These are phyloP conservation scores for Tympanoctomys barrerae DNA, from an alignment of 2,797 vertebrate genomes.

Conservation along the genomic window DNA sequence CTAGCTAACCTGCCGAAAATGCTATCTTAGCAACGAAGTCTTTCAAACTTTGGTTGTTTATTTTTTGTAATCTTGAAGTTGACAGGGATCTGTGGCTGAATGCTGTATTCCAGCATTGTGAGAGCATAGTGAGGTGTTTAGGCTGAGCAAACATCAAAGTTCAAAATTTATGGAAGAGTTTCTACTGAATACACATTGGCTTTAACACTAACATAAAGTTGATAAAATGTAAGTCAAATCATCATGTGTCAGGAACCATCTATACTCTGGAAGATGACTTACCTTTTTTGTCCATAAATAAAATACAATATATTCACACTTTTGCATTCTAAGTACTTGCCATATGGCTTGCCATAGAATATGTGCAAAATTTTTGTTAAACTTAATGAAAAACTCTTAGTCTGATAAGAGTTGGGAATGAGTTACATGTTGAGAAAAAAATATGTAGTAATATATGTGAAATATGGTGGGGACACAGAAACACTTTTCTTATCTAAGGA, in stretches of 20 bases:
- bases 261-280: not conserved
- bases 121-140: not conserved
- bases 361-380: conserved; percentile 26
- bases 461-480: not conserved
- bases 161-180: not conserved
- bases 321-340: conserved; percentile 39
- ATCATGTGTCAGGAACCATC: not conserved
- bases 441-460: not conserved
- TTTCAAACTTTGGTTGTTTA: not conserved
- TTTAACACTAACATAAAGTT: not conserved
- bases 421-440: not conserved
- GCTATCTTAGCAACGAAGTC: not conserved
- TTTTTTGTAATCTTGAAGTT: not conserved
- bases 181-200: not conserved
- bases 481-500: not conserved
- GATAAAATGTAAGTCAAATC: not conserved
- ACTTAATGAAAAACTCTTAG: conserved; percentile 46
- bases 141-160: not conserved
- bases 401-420: not conserved
- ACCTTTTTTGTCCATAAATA: conserved; percentile 5
- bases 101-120: not conserved
- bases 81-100: not conserved
- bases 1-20: not conserved
- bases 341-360: not conserved
- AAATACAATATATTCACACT: not conserved